A percentile compares a stretch with the other conserved stretches of the same genome.
phyloP scores from a whole-genome alignment of 2,888 invertebrate species.

The Scaptomyza cyrtandrae region DNA sequence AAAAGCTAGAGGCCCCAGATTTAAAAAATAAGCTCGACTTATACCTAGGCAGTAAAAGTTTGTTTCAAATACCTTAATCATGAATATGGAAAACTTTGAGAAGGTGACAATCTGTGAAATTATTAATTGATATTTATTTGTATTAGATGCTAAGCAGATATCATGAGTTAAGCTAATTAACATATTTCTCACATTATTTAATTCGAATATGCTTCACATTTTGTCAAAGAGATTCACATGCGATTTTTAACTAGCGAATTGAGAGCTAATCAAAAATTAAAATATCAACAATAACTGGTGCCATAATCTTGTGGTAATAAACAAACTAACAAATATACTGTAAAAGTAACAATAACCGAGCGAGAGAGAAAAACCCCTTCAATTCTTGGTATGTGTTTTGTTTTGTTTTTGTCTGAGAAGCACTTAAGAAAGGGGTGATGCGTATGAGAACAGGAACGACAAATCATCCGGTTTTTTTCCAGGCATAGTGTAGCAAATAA shows the following conservation, averaged over 20 bases:
- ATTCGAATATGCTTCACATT: not conserved
- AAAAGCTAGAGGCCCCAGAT: too few species aligned
- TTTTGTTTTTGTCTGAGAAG: constrained; percentile 4
- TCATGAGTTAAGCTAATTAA: not conserved
- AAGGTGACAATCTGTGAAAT: too few species aligned
- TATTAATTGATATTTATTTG: too few species aligned
- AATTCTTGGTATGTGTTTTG: constrained; percentile 17
- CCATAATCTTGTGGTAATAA: constrained; percentile 15
- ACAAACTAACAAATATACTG: constrained; percentile 21
- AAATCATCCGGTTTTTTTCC: constrained; percentile 30
- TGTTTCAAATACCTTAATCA: too few species aligned
- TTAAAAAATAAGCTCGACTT: too few species aligned
- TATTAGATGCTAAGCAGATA: too few species aligned
- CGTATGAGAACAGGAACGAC: constrained; percentile 42
- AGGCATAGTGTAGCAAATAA: constrained; percentile 20
- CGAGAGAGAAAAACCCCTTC: constrained; percentile 18
- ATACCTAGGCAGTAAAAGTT: too few species aligned
- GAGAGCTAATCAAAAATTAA: not conserved
- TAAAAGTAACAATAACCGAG: constrained; percentile 42
- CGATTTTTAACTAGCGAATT: not conserved
- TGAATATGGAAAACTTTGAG: too few species aligned
- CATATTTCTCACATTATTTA: constrained; percentile 1
- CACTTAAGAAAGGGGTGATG: constrained; percentile 25
- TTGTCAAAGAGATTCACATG: not conserved
- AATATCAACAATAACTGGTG: constrained; percentile 12